Evolutionary conservation across 2,113 vertebrate species (phyloP).

Genomic region (Cricetomys ansorgei): DNA sequence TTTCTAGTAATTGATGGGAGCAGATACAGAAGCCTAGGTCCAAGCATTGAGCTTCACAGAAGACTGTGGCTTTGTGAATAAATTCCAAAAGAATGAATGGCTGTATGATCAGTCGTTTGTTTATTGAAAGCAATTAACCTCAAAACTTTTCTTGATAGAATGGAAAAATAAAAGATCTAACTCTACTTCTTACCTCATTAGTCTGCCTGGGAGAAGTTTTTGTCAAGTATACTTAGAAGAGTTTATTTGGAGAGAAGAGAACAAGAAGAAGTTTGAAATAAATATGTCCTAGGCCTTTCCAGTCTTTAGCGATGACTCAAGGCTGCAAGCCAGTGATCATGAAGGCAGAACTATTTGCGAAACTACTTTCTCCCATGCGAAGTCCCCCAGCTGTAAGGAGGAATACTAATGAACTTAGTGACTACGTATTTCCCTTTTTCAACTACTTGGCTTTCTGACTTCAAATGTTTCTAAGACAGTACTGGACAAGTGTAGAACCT

Average conservation of each 20-base stretch:
- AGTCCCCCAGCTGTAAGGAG: not conserved
- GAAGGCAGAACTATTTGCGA: not conserved
- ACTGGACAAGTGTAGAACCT: not conserved
- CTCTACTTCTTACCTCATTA: slow-evolving; percentile 34
- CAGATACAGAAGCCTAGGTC: no score
- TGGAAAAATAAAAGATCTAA: slow-evolving; percentile 66
- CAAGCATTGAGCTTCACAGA: no score
- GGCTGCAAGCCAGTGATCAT: not conserved
- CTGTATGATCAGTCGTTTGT: slow-evolving; percentile 31
- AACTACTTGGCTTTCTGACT: not conserved
- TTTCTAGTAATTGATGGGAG: no score
- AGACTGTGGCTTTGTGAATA: no score
- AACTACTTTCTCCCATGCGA: not conserved
- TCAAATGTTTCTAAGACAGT: not conserved
- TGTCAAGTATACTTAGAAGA: not conserved
- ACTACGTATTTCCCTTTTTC: not conserved
- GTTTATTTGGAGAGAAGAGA: slow-evolving; percentile 11
- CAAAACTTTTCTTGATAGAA: slow-evolving; percentile 50
- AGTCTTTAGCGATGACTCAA: not conserved
- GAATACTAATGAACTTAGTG: not conserved
- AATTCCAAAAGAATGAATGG: not conserved
- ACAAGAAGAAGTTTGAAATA: not conserved
- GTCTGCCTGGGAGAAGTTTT: slow-evolving; percentile 26
- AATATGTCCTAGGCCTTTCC: not conserved
- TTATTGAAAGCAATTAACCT: slow-evolving; percentile 54